phyloP scores from a whole-genome alignment of 2,888 invertebrate species.

The Pseudococcus jackbeardsleyi region DNA sequence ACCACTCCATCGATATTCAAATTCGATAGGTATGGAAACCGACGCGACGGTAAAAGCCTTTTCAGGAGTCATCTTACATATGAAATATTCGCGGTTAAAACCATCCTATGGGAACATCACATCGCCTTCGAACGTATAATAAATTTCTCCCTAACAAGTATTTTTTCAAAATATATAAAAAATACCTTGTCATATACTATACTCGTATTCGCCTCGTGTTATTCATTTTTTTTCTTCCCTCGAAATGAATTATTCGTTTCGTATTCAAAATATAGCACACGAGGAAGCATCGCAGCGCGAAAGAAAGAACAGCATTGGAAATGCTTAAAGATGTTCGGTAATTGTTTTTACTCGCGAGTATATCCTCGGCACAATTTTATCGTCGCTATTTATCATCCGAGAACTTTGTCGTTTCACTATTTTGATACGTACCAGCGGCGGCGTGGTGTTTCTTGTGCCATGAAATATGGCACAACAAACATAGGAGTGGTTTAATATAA shows the following conservation, averaged over 20 bases:
- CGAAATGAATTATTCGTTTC: conserved; percentile 33
- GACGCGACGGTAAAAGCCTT: not conserved
- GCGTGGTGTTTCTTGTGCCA: not conserved
- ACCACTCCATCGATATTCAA: not conserved
- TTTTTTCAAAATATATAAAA: conserved; percentile 30
- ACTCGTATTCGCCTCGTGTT: conserved; percentile 17
- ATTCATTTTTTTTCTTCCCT: not conserved
- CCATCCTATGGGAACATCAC: not conserved
- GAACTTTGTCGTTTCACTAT: conserved; percentile 41
- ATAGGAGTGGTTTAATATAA: not conserved
- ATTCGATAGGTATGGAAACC: not conserved
- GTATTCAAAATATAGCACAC: conserved; percentile 13
- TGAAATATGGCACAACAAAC: not conserved
- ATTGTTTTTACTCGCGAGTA: conserved; percentile 33
- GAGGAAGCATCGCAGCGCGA: too few species aligned
- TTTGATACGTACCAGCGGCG: not conserved
- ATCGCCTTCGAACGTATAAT: conserved; percentile 10
- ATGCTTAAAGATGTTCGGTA: conserved; percentile 41
- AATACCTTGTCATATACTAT: conserved; percentile 25
- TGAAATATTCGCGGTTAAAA: conserved; percentile 22
- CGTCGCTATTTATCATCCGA: conserved; percentile 48
- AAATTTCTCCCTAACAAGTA: conserved; percentile 5
- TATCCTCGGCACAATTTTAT: conserved; percentile 47
- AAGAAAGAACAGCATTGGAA: not conserved
- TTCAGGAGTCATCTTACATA: not conserved